phyloP scores from a whole-genome alignment of 2,113 vertebrate species.

The Cinclus cinclus region DNA sequence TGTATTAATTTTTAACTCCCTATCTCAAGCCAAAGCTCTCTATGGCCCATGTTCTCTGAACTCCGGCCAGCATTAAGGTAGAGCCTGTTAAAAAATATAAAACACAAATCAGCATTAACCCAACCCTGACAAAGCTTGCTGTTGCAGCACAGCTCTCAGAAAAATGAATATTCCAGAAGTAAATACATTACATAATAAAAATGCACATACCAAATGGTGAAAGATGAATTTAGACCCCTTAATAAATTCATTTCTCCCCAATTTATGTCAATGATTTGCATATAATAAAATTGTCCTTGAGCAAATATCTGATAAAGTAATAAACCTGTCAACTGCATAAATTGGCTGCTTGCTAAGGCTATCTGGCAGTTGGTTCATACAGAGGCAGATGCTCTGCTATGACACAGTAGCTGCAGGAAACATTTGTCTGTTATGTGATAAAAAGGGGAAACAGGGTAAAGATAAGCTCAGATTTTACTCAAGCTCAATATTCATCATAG shows the following conservation, averaged over 20 bases:
- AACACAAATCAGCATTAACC: not conserved
- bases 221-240: conserved; percentile 49
- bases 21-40: not conserved
- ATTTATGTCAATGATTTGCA: conserved; percentile 75
- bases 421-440: conserved; percentile 64
- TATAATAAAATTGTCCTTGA: conserved; percentile 75
- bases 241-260: conserved; percentile 50
- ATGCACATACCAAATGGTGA: conserved; percentile 48
- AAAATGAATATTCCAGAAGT: conserved; percentile 27
- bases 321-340: conserved; percentile 74
- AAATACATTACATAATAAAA: conserved; percentile 59
- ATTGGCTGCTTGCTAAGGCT: conserved; percentile 56
- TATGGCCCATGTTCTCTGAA: not conserved
- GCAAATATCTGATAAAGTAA: conserved; percentile 75
- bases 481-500: conserved; percentile 32
- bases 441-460: conserved; percentile 40
- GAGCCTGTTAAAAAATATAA: not conserved
- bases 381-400: conserved; percentile 68
- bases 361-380: conserved; percentile 59
- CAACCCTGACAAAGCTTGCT: not conserved
- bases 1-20: not conserved
- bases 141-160: not conserved
- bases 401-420: conserved; percentile 71
- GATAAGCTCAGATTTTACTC: conserved; percentile 62
- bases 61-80: not conserved